Evolutionary conservation across 2,888 invertebrate species (phyloP).

Genomic region (Drosophila putrida): DNA sequence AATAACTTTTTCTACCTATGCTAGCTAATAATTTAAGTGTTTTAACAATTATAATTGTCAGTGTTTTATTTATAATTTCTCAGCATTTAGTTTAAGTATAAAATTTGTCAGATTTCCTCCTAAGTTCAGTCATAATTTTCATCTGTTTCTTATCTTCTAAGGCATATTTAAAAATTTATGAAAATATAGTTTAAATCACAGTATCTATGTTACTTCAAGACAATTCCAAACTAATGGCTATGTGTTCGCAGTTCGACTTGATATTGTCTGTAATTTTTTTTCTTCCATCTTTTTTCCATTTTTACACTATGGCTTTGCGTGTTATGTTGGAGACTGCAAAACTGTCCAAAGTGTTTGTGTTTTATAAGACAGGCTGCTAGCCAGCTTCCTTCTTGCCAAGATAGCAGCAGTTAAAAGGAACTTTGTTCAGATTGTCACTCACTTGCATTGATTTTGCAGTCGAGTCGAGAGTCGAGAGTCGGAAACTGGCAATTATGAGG

Average conservation of each 20-base stretch:
- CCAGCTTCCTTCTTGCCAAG: slow-evolving; percentile 13
- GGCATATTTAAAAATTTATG: too few relatives aligned
- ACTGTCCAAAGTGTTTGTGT: slow-evolving; percentile 34
- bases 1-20: too few relatives aligned
- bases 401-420: background rate
- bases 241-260: background rate
- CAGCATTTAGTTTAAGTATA: too few relatives aligned
- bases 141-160: too few relatives aligned
- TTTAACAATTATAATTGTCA: too few relatives aligned
- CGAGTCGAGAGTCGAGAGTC: background rate
- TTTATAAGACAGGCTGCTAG: slow-evolving; percentile 33
- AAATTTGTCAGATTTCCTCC: too few relatives aligned
- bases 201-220: background rate
- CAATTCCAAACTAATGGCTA: background rate
- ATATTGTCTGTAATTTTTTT: background rate
- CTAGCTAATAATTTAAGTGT: too few relatives aligned
- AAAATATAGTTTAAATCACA: too few relatives aligned
- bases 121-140: too few relatives aligned
- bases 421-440: slow-evolving; percentile 2
- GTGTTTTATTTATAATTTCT: too few relatives aligned
- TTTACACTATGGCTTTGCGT: slow-evolving; percentile 11
- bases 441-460: slow-evolving; percentile 11
- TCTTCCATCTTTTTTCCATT: background rate
- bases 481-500: slow-evolving; percentile 13
- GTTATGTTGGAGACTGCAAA: slow-evolving; percentile 37